A percentile compares a stretch with the other conserved stretches of the same genome.
These are phyloP conservation scores for Tricholaema leucomelas DNA, from an alignment of 2,113 vertebrate genomes.

Conservation along the genomic window DNA sequence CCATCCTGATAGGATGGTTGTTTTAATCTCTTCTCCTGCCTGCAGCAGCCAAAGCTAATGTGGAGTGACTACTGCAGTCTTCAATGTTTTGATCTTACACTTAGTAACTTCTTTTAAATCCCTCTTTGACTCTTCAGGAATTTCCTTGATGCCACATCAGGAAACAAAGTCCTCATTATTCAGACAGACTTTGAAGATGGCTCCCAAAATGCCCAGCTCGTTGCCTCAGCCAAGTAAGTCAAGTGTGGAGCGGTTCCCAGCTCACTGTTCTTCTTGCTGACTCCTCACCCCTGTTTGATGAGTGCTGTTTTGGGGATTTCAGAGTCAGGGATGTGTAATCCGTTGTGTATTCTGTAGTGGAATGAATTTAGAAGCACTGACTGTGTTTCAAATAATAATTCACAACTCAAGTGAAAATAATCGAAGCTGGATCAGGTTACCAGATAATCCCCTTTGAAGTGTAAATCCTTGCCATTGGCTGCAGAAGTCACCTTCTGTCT, in stretches of 20 bases:
- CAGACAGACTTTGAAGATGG: slow-evolving; percentile 89
- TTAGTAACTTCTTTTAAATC: background rate
- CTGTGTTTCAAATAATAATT: background rate
- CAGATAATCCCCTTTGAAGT: background rate
- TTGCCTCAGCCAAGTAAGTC: slow-evolving; percentile 92
- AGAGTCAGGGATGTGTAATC: background rate
- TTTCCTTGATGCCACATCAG: slow-evolving; percentile 68
- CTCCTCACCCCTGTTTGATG: background rate
- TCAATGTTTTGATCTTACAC: background rate
- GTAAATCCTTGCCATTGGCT: background rate
- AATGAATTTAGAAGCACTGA: background rate
- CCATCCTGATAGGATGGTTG: background rate
- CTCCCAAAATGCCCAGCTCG: slow-evolving; percentile 82
- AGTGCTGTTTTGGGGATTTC: background rate
- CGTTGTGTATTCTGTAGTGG: background rate
- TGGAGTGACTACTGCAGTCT: background rate
- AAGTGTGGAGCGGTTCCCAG: background rate
- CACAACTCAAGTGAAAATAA: background rate
- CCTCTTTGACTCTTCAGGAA: slow-evolving; percentile 62
- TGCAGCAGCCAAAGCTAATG: background rate
- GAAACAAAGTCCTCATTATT: slow-evolving; percentile 86
- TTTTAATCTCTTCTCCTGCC: background rate
- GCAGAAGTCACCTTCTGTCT: background rate
- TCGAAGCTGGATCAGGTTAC: background rate
- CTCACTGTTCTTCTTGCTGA: background rate